phyloP scores from a whole-genome alignment of 2,113 vertebrate genomes.

The Anser cygnoides region DNA sequence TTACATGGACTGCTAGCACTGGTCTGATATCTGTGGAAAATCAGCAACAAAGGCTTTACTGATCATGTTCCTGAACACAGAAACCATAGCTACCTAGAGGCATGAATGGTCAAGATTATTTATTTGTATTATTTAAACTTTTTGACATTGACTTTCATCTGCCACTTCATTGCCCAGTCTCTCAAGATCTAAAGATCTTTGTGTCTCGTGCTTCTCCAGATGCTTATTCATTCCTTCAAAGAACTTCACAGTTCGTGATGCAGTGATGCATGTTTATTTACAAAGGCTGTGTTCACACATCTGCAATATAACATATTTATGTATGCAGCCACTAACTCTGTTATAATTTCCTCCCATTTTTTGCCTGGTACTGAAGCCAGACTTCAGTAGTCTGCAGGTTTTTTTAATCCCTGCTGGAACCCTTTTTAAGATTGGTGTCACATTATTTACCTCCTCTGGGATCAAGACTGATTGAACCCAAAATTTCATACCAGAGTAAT shows the following conservation, averaged over 20 bases:
- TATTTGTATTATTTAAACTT: background rate
- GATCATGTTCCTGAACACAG: background rate
- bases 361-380: conserved; percentile 13
- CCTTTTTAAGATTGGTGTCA: background rate
- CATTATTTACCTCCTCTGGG: background rate
- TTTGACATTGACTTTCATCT: background rate
- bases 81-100: background rate
- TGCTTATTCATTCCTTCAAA: background rate
- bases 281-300: background rate
- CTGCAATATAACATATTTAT: background rate
- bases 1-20: background rate
- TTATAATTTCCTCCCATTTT: background rate
- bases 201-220: background rate
- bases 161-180: background rate
- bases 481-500: background rate
- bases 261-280: background rate
- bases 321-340: background rate
- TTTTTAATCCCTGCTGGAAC: background rate
- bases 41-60: background rate
- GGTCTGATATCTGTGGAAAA: background rate
- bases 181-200: background rate
- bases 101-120: background rate
- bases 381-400: background rate
- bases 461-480: background rate
- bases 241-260: background rate